Percentiles rank a stretch among this genome's conserved stretches.
These are phyloP conservation scores for Athene noctua DNA, from an alignment of 2,113 vertebrate species.

Conservation along the genomic window DNA sequence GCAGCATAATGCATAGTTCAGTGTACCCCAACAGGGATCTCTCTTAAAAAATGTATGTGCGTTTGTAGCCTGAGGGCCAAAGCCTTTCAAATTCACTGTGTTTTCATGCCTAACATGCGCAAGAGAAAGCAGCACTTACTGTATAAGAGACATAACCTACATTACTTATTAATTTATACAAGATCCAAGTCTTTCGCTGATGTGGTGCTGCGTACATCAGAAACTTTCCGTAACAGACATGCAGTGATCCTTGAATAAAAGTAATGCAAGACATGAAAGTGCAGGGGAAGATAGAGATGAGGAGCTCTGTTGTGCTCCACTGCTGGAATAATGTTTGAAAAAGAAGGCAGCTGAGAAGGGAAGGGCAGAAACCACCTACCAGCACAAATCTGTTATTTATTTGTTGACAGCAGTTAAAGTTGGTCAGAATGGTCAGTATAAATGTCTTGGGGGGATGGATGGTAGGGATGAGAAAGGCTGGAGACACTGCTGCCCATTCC, in stretches of 20 bases:
- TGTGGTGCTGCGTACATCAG: neutral
- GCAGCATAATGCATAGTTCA: neutral
- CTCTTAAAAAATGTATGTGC: neutral
- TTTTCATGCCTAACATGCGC: neutral
- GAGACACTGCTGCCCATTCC: neutral
- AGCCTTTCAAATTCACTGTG: neutral
- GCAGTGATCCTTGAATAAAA: neutral
- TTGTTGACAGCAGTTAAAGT: neutral
- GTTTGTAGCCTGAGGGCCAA: neutral
- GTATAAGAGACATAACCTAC: neutral
- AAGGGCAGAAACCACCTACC: neutral
- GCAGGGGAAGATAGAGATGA: neutral
- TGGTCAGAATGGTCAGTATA: neutral
- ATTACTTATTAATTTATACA: constrained; percentile 18
- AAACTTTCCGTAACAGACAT: neutral
- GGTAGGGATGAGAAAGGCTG: neutral
- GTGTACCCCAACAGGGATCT: neutral
- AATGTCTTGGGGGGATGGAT: neutral
- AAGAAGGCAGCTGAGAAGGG: neutral
- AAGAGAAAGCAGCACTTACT: neutral
- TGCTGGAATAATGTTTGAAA: neutral
- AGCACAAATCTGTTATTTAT: neutral
- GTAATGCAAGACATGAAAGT: neutral
- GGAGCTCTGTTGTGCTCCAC: neutral
- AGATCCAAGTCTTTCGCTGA: neutral